A percentile compares a stretch with the other conserved stretches of the same genome.
phyloP scores from a whole-genome alignment of 2,113 vertebrate species.

The Macroglossus sobrinus region DNA sequence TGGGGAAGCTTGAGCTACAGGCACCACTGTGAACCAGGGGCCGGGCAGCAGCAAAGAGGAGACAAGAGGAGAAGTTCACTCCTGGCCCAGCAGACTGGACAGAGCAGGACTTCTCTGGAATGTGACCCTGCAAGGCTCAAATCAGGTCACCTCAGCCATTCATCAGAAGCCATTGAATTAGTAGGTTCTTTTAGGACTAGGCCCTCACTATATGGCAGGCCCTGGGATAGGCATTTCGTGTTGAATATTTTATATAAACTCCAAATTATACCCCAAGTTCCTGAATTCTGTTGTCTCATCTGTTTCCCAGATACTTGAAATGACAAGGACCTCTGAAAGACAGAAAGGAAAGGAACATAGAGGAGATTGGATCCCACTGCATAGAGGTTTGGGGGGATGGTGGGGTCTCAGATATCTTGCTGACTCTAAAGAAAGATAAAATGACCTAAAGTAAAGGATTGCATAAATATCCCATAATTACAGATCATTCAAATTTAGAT shows the following conservation, averaged over 20 bases:
- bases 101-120: neutral
- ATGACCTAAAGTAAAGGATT: neutral
- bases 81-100: too few species aligned
- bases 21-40: neutral
- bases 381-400: neutral
- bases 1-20: neutral
- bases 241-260: neutral
- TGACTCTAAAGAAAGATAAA: neutral
- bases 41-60: neutral
- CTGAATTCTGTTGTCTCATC: neutral
- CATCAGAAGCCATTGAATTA: neutral
- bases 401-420: neutral
- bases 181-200: too few species aligned
- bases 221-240: neutral
- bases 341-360: neutral
- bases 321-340: neutral
- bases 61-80: rapidly evolving
- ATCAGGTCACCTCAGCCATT: neutral
- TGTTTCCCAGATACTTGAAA: neutral
- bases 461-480: neutral
- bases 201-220: rapidly evolving
- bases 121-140: neutral
- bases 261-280: neutral
- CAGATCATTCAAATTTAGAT: neutral
- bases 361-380: neutral